Base-by-base conservation (phyloP, 1,140 invertebrate species). In the Zaprionus inermis region DNA sequence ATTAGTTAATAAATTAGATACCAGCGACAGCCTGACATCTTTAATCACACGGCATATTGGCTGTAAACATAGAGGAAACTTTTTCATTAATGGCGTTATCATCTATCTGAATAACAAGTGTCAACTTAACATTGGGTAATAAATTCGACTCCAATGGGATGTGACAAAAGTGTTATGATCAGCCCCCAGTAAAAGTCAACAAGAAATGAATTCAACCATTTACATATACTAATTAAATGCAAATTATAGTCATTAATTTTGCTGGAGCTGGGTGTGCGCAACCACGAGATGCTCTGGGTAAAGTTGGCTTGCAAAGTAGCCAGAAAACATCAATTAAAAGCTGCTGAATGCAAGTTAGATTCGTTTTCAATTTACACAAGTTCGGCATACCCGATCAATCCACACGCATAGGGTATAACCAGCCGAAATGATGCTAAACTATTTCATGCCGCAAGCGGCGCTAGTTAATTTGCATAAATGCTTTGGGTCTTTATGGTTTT, bases 381-480 rank as follows among this genome's bases (percentile, higher is more conserved):
- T 12, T 12, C 0, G 1, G 44, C 44, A 32, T 52, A 63, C 30
- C 49, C 7, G n/a, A 49, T 11, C 3, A 36, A 1, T 9, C 24
- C 3, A 5, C 0, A 12, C 0, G 5, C 28, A n/a, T 4, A 55
- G 36, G 52, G 52, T 65, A 56, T 65, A 20, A 55, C 41, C 73
- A 61, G 56, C 72, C 66, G 64, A 68, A 68, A 60, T 68, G 55
- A 68, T 72, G 20, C 34, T 60, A 46, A 38, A 59, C 68, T 66
- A 76, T 63, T 55, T 56, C 69, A 77, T 74, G 70, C 73, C 66
- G 65, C 51, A 66, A 76, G 71, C 82, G 78, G 57, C 70, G 52
- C 65, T 57, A 66, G 41, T 74, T 88, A 73, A 89, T 86, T 86
- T 79, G 64, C 84, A 86, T 86, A 86, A 88, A 83, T 83, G 66